Conservation (phyloP, 2,113 vertebrate species). For the Pomatostomus ruficeps region DNA sequence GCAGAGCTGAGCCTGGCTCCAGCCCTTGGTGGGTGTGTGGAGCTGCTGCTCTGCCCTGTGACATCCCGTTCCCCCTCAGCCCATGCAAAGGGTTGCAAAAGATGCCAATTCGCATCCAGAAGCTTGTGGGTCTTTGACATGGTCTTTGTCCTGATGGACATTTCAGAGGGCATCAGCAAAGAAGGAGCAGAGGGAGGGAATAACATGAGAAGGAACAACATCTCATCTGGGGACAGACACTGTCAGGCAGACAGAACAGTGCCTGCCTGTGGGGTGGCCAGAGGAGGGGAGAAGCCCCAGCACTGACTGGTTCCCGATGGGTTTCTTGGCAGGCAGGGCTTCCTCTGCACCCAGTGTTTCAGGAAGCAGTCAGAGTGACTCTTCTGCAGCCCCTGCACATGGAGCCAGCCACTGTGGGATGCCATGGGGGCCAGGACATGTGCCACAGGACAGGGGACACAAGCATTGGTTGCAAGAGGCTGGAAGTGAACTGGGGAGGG, state of each 20-base stretch:
- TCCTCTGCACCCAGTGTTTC: not conserved
- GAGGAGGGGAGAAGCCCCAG: not conserved
- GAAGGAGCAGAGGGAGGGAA: not conserved
- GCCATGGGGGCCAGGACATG: not conserved
- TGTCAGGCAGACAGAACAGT: not conserved
- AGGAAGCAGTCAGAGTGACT: not conserved
- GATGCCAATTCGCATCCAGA: not conserved
- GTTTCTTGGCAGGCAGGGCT: not conserved
- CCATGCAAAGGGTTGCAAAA: not conserved
- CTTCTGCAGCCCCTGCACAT: not conserved
- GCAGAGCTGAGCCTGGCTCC: not conserved
- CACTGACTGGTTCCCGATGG: rapidly evolving
- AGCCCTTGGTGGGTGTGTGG: not conserved
- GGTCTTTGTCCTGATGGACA: not conserved
- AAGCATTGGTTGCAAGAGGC: not conserved
- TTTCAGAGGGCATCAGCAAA: not conserved
- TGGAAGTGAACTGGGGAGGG: not conserved
- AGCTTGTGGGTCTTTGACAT: not conserved
- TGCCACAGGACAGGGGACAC: not conserved
- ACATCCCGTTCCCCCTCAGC: rapidly evolving
- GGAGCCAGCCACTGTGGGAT: not conserved
- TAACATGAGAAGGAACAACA: not conserved
- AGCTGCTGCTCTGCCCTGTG: not conserved
- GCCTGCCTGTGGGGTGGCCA: not conserved
- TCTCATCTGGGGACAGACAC: not conserved